Base-by-base conservation (phyloP, 2,797 vertebrate species). In the Lophotriccus pileatus region DNA sequence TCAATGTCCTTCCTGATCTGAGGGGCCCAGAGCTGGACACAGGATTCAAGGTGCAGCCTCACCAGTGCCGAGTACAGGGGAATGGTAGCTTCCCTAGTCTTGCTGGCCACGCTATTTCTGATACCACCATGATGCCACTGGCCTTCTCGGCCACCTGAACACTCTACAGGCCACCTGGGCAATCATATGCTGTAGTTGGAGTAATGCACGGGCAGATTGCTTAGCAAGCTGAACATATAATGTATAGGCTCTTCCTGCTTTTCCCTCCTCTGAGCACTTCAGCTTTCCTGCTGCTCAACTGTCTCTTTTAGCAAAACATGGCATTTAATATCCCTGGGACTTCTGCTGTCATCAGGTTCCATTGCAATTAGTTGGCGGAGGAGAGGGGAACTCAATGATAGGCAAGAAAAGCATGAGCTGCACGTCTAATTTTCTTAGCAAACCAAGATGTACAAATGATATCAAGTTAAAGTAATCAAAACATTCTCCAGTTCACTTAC, bases 401-500 rank as follows among this genome's bases (percentile, higher is more conserved):
- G 79, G 60, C 79, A 94, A 41, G 60, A 83, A 88, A 88, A 90
- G 24, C 83, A 58, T 88, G 82, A 88, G 62, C 73, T 86, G 85
- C 69, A 88, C 64, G 14, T 78, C 55, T 90, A 73, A 95, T 94
- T 86, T 81, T 81, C 83, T 34, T 94, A 75, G 53, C 72, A 90
- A 86, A 72, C 36, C 19, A 75, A 90, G 73, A 59, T 39, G 15
- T 81, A 50, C 55, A 76, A 91, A 78, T 50, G 52, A 84, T 73
- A 60, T 20, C 56, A 79, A 90, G 73, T 84, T 93, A 84, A 93
- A 95, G 69, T 55, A 96, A 91, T 92, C 79, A 93, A 92, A 97
- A 93, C 76, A 84, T 92, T 93, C 58, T 75, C 53, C 76, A 80
- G 34, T 88, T 95, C 89, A 60, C 73, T 50, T 69, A 30, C 66